Evolutionary conservation across 2,797 vertebrate genomes (phyloP).

Genomic region (Argentina silus): DNA sequence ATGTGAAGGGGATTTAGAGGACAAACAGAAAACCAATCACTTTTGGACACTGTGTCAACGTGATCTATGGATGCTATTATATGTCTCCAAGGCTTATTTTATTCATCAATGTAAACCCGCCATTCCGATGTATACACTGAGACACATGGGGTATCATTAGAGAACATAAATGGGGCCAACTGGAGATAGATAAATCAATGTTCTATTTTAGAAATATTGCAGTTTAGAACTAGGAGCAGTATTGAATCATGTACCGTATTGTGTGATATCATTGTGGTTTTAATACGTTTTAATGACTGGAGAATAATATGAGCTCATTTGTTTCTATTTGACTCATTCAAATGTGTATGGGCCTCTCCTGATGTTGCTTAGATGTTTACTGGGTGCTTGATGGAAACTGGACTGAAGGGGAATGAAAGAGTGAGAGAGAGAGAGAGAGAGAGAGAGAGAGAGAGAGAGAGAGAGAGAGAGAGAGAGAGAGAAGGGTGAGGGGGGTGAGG

Average conservation of each 20-base stretch:
- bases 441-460: constrained; percentile 35
- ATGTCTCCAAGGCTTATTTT: constrained; percentile 43
- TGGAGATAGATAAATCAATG: constrained; percentile 59
- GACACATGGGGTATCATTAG: constrained; percentile 57
- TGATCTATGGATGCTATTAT: constrained; percentile 65
- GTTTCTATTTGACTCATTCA: constrained; percentile 1
- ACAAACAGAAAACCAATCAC: constrained; percentile 57
- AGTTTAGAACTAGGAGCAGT: background rate
- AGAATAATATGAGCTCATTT: background rate
- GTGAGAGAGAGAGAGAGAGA: constrained; percentile 13
- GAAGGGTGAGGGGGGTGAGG: constrained; percentile 20
- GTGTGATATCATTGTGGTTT: constrained; percentile 10
- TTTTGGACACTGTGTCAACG: constrained; percentile 52
- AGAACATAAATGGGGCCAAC: constrained; percentile 55
- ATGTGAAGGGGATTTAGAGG: constrained; percentile 48
- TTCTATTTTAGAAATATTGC: constrained; percentile 48
- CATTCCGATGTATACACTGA: constrained; percentile 41
- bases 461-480: constrained; percentile 8
- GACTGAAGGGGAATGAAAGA: constrained; percentile 30
- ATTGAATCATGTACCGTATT: background rate
- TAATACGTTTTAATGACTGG: constrained; percentile 37
- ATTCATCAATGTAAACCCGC: constrained; percentile 51
- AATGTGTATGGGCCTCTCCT: constrained; percentile 10
- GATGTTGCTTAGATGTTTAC: too few species aligned
- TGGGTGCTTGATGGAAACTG: constrained; percentile 56